Conservation (phyloP, 2,888 invertebrate species). For the Globia sparganii region DNA sequence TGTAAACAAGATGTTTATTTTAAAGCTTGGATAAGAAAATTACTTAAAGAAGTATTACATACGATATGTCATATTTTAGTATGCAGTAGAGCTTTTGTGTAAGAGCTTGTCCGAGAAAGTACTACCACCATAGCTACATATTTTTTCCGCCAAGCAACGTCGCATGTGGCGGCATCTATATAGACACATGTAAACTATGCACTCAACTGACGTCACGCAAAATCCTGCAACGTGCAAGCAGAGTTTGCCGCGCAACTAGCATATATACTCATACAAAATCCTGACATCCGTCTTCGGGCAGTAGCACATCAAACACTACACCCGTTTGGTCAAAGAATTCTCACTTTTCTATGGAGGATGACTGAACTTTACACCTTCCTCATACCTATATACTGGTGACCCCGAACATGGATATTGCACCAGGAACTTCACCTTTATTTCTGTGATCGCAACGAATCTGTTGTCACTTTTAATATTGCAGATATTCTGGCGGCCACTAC, state of each 20-base stretch:
- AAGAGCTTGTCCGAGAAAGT: neutral
- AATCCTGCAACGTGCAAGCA: neutral
- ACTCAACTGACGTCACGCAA: neutral
- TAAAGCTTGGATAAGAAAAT: neutral
- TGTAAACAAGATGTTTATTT: conserved; percentile 23
- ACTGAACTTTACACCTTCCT: neutral
- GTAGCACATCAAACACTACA: neutral
- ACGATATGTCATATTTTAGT: neutral
- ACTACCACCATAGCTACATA: neutral
- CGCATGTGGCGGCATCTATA: neutral
- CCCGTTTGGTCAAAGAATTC: neutral
- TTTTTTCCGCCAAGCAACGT: neutral
- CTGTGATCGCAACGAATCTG: neutral
- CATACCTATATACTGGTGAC: neutral
- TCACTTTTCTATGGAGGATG: neutral
- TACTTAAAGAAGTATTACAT: neutral
- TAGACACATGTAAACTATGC: neutral
- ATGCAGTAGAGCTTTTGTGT: neutral
- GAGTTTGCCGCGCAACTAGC: neutral
- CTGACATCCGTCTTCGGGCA: neutral
- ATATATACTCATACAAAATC: neutral
- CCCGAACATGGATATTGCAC: no score
- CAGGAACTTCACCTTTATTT: neutral
- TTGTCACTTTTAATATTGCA: neutral
- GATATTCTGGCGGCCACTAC: neutral